These are phyloP conservation scores for fruit fly (Drosophila melanogaster) DNA, from an alignment of 1,140 invertebrate genomes.

Conservation along the genomic window Release_6_plus_ISO1_MT NT_033779.5:18106001-18106500, in stretches of 20 bases:
- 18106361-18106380: background rate
- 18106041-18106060: constrained; percentile 50
- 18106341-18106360: no score
- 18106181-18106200: constrained; percentile 11
- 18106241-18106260: constrained; percentile 2
- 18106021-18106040: constrained; percentile 69
- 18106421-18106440: background rate
- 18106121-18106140: constrained; percentile 7
- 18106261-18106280: constrained; percentile 28
- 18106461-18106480: background rate
- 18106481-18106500: constrained; percentile 4
- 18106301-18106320: background rate
- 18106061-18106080: constrained; percentile 16
- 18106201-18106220: constrained; percentile 37
- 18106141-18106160: constrained; percentile 2
- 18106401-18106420: background rate
- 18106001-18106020: constrained; percentile 40
- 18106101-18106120: constrained; percentile 9
- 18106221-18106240: constrained; percentile 40
- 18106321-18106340: background rate
- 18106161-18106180: background rate
- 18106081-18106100: constrained; percentile 12
- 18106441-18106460: no score
- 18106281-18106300: constrained; percentile 11
- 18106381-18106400: no score